Evolutionary conservation across 2,797 vertebrate species (phyloP).

Genomic region (Macrochelys suwanniensis): DNA sequence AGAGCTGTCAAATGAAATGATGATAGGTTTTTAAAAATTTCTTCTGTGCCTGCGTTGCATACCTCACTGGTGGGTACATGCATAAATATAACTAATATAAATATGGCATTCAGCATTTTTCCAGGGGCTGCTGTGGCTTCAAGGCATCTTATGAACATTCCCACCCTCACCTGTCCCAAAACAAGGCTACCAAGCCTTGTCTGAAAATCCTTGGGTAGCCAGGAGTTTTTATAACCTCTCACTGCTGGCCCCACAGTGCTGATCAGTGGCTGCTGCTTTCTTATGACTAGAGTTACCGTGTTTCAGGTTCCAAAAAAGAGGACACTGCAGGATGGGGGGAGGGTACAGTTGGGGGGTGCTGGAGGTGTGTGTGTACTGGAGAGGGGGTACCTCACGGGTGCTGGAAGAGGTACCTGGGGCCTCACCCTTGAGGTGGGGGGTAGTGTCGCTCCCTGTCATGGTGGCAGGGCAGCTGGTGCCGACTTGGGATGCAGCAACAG

Average conservation of each 20-base stretch:
- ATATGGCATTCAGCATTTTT: not conserved
- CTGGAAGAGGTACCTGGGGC: not conserved
- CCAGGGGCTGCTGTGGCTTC: constrained; percentile 4
- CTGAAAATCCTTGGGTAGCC: not conserved
- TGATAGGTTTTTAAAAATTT: not conserved
- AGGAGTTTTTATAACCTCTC: not conserved
- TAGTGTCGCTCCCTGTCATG: not conserved
- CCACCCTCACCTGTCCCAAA: not conserved
- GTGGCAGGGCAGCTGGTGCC: not conserved
- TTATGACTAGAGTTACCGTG: not conserved
- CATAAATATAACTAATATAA: not conserved
- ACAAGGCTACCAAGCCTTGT: not conserved
- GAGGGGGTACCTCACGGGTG: not conserved
- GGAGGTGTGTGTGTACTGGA: no score
- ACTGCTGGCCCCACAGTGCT: not conserved
- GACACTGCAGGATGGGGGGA: not conserved
- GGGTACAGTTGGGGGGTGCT: no score
- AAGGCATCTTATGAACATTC: accelerated
- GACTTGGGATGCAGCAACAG: not conserved
- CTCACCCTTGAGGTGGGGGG: not conserved
- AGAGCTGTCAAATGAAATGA: not conserved
- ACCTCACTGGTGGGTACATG: not conserved
- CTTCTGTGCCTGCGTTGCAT: not conserved
- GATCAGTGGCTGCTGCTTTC: not conserved
- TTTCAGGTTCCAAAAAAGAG: not conserved